Base-by-base conservation (phyloP, 2,113 vertebrate species). In the Procapra przewalskii region DNA sequence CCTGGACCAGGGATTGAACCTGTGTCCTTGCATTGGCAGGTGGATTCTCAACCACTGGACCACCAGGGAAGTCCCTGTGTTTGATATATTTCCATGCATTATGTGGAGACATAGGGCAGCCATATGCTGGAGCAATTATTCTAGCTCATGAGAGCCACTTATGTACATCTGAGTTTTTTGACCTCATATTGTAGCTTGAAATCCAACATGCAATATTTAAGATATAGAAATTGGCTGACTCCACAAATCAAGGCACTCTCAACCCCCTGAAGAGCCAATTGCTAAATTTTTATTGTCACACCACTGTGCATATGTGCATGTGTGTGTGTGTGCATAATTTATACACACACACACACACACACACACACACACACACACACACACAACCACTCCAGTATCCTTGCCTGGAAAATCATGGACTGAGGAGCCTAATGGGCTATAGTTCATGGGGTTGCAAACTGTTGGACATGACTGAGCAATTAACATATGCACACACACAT, bases 91-190 rank as follows among this genome's bases (percentile, higher is more conserved):
- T 91, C 12, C 7, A 0, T 91, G 43, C 2, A 29, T 80, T 8
- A 45, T 33, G 3, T 3, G 16, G 50, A 95, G n/a, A 1, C 15
- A 7, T 10, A 10, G 7, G 7, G 11, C 21, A 43, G 21, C 45
- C 17, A 2, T 9, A 1, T 55, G 3, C 3, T 21, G 11, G 10
- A 11, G 23, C 7, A 4, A 8, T 7, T 54, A 14, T 88, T 1
- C 14, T 19, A 43, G 8, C 27, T 89, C 14, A 31, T 15, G 2
- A 60, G 16, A 36, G n/a, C 54, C 19, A 36, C 0, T 7, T 17
- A 5, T 33, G 21, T 43, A 15, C 5, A 7, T 60, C n/a, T 9
- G 40, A 83, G 31, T 36, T 52, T 93, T 33, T 54, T 82, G 80
- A 50, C 33, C 43, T 91, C 40, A 17, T 16, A 13, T 50, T 94